phyloP scores from a whole-genome alignment of 2,888 invertebrate genomes.

The Idaea biselata region DNA sequence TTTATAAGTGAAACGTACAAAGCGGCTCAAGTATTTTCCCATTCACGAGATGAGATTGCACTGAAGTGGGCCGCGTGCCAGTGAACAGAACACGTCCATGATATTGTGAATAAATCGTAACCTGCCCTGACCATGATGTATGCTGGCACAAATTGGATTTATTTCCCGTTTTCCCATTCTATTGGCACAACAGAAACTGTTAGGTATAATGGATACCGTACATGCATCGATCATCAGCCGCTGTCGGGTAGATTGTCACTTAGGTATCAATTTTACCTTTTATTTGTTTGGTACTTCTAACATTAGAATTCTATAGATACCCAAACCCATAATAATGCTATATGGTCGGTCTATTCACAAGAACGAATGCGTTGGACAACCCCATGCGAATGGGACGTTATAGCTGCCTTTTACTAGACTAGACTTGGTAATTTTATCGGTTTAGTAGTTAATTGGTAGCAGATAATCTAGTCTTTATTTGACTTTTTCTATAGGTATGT shows the following conservation, averaged over 20 bases:
- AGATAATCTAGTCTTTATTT: no score
- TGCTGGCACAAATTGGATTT: constrained; percentile 76
- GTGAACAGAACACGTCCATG: constrained; percentile 28
- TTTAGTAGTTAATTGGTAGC: no score
- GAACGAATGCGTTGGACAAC: no score
- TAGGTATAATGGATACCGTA: constrained; percentile 35
- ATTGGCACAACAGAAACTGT: constrained; percentile 68
- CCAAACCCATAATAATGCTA: no score
- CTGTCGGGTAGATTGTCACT: background rate
- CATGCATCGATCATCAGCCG: background rate
- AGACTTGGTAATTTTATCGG: no score
- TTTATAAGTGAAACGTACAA: constrained; percentile 24
- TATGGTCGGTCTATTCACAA: no score
- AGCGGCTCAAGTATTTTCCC: constrained; percentile 36
- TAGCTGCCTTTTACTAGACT: no score
- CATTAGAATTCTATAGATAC: no score
- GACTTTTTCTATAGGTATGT: no score
- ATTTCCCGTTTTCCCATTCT: constrained; percentile 66
- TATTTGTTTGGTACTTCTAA: constrained; percentile 17
- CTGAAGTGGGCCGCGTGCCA: constrained; percentile 54
- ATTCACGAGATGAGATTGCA: constrained; percentile 46
- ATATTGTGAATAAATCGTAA: constrained; percentile 71
- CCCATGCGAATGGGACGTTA: no score
- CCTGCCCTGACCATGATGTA: constrained; percentile 71
- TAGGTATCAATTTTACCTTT: background rate